phyloP scores from a whole-genome alignment of 2,113 vertebrate species.

The Calidris pugnax region DNA sequence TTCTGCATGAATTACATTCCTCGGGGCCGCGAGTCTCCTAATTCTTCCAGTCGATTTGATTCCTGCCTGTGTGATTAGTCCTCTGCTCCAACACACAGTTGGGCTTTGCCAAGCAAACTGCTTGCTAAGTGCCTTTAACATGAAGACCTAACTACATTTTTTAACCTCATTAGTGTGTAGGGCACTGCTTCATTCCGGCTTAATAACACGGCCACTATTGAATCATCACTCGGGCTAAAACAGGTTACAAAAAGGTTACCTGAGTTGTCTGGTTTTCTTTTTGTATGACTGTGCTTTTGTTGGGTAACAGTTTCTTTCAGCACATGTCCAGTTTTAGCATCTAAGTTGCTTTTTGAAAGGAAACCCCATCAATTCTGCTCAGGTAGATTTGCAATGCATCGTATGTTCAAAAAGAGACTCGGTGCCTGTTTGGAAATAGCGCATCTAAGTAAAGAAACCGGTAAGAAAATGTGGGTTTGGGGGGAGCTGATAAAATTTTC shows the following conservation, averaged over 20 bases:
- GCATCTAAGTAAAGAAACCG: not conserved
- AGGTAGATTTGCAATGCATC: not conserved
- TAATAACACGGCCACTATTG: slow-evolving; percentile 51
- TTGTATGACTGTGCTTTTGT: not conserved
- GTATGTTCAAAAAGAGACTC: not conserved
- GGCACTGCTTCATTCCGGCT: slow-evolving; percentile 47
- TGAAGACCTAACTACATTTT: slow-evolving; percentile 70
- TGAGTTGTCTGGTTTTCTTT: slow-evolving; percentile 37
- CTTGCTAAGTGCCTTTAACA: slow-evolving; percentile 72
- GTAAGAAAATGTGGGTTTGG: not conserved
- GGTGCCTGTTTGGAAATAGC: not conserved
- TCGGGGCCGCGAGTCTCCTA: slow-evolving; percentile 72
- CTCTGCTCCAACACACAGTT: slow-evolving; percentile 62
- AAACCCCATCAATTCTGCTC: not conserved
- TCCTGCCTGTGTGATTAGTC: slow-evolving; percentile 75
- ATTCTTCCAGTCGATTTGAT: slow-evolving; percentile 82
- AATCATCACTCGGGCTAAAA: slow-evolving; percentile 57
- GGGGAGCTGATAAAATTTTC: not conserved
- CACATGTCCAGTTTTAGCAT: not conserved
- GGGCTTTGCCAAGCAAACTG: slow-evolving; percentile 65
- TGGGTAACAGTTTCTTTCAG: not conserved
- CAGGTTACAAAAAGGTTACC: slow-evolving; percentile 39
- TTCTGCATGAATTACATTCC: slow-evolving; percentile 84
- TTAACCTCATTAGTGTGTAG: slow-evolving; percentile 72
- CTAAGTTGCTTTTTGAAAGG: not conserved